Conservation (phyloP, 30 jellyfish, hydroid and myxozoan species). For the Aurelia sp. region DNA sequence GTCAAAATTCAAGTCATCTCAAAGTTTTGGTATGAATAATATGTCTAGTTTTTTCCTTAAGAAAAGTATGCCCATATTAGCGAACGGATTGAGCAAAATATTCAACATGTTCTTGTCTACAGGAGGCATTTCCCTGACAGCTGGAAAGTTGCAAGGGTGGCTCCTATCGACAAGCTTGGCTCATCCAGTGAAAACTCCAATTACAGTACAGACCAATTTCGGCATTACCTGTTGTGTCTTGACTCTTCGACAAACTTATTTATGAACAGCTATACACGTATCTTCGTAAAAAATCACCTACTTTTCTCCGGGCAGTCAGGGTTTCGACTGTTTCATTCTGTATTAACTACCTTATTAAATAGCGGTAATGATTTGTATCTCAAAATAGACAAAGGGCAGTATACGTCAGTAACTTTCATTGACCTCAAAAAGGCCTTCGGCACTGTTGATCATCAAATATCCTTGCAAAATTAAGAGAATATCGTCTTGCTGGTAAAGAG, state of each 20-base stretch:
- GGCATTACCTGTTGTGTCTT: background rate
- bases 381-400: background rate
- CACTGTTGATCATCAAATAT: background rate
- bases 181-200: too few species aligned
- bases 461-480: background rate
- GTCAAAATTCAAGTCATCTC: too few species aligned
- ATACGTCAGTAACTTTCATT: too few species aligned
- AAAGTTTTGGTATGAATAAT: too few species aligned
- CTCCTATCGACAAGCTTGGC: too few species aligned
- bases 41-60: too few species aligned
- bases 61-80: too few species aligned
- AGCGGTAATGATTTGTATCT: conserved; percentile 4
- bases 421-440: conserved; percentile 1
- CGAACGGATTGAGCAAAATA: too few species aligned
- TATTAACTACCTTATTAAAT: background rate
- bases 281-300: background rate
- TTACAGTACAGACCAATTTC: background rate
- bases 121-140: too few species aligned
- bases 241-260: background rate
- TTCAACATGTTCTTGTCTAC: too few species aligned
- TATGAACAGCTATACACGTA: conserved; percentile 3
- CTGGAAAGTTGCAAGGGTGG: too few species aligned
- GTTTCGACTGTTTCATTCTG: background rate
- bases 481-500: background rate
- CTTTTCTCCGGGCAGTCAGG: background rate